Evolutionary conservation across 2,888 invertebrate species (phyloP).

Genomic region (Argyresthia albistria): DNA sequence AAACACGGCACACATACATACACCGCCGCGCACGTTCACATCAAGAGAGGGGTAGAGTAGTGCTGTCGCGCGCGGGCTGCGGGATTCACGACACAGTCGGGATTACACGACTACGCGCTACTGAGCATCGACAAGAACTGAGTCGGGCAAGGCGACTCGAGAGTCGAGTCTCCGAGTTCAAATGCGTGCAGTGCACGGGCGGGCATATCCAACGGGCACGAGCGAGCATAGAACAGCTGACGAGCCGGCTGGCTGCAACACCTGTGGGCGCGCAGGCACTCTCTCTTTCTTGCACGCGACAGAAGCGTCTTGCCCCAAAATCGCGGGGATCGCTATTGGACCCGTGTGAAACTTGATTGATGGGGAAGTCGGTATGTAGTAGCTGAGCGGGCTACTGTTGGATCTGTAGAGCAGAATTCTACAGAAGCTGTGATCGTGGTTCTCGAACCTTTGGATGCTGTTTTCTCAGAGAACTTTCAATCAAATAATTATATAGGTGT

Average conservation of each 20-base stretch:
- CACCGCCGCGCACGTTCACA: slow-evolving; percentile 38
- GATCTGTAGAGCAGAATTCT: too few species aligned
- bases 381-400: too few species aligned
- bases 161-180: background rate
- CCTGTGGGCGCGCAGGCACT: slow-evolving; percentile 43
- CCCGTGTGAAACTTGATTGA: slow-evolving; percentile 20
- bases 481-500: too few species aligned
- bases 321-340: slow-evolving; percentile 16
- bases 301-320: slow-evolving; percentile 26
- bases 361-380: too few species aligned
- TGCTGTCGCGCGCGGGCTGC: slow-evolving; percentile 16
- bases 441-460: too few species aligned
- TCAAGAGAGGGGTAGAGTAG: slow-evolving; percentile 9
- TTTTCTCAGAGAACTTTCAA: too few species aligned
- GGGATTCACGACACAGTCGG: slow-evolving; percentile 6
- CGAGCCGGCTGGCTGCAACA: slow-evolving; percentile 47
- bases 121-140: slow-evolving; percentile 53
- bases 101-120: slow-evolving; percentile 38
- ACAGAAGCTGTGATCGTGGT: too few species aligned
- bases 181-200: slow-evolving; percentile 12
- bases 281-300: slow-evolving; percentile 47
- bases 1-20: slow-evolving; percentile 49
- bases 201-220: slow-evolving; percentile 28
- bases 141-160: slow-evolving; percentile 15
- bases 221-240: slow-evolving; percentile 55